Evolutionary conservation across 2,797 vertebrate species (phyloP).

Genomic region (Xyrichtys novacula): DNA sequence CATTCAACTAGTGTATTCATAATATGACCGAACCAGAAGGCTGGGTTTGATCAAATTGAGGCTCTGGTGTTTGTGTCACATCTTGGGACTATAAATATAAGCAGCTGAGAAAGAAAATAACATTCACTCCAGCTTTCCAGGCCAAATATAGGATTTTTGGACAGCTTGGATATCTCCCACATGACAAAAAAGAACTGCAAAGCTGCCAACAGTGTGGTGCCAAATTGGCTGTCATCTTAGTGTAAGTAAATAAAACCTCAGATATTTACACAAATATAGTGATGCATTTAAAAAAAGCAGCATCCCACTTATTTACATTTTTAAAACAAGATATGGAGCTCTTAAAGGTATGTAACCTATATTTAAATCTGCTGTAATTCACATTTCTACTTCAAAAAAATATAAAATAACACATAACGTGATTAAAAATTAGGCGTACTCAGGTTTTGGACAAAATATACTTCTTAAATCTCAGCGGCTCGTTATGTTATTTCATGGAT

Average conservation of each 20-base stretch:
- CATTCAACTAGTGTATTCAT: neutral
- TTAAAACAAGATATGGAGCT: neutral
- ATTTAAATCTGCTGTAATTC: neutral
- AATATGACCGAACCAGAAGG: neutral
- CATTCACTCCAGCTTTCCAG: neutral
- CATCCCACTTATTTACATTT: neutral
- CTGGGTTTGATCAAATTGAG: neutral
- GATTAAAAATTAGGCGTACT: neutral
- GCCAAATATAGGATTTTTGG: neutral
- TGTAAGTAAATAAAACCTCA: constrained; percentile 5
- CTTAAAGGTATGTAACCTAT: neutral
- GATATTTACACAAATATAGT: neutral
- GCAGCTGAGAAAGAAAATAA: neutral
- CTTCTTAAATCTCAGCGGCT: too few relatives aligned
- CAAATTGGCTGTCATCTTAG: neutral
- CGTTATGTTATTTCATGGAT: too few relatives aligned
- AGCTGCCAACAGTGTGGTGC: constrained; percentile 1
- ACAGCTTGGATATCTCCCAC: neutral
- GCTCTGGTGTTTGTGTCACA: neutral
- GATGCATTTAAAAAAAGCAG: constrained; percentile 2
- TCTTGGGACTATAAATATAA: neutral
- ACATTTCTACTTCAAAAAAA: neutral
- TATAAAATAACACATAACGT: neutral
- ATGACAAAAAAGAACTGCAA: neutral
- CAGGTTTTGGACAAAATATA: neutral